Evolutionary conservation across 2,797 vertebrate genomes (phyloP), one percentile per base, ranked within the genome.

Genomic region (Anguilla obscura): DNA sequence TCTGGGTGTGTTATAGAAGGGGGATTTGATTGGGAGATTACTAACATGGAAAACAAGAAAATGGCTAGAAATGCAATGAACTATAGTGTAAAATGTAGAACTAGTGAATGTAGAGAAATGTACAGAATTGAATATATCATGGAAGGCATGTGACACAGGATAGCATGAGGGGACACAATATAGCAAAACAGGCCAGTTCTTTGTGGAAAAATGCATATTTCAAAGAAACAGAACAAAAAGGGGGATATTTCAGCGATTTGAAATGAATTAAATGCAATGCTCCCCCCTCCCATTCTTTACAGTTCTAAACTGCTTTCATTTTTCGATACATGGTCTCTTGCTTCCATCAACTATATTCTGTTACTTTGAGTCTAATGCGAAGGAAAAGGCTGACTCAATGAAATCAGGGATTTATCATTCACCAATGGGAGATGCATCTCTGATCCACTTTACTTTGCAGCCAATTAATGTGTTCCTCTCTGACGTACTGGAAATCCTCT

Each of bases 391-490:
- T 56, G 83, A 84, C 83, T 54, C 83, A 54, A 84, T 21, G 14
- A 52, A 84, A 84, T 36, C 36, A 24, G 30, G 85, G 85, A 86
- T 86, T 86, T 66, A n/a, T 40, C 54, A 40, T 33, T 40, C 33
- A 86, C 85, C 36, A 45, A 45, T 66, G 56, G 85, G 60, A 66
- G 58, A 66, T 40, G 56, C 30, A 40, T 66, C 18, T 86, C 5
- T 50, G 74, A 83, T 71, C 87, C 45, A 87, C 63, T 93, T 93
- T 92, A 91, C 89, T 93, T 93, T 93, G 90, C 33, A 91, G 89
- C 90, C 94, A 95, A 94, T 94, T 96, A 93, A 93, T 94, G 91
- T 90, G 86, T 93, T 93, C 88, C 82, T 90, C 89, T 76, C 92
- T 93, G 92, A 87, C 90, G 92, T 89, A 71, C 88, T 58, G 56